Conservation (phyloP, 1,140 invertebrate genomes). For the Drosophila busckii region DNA sequence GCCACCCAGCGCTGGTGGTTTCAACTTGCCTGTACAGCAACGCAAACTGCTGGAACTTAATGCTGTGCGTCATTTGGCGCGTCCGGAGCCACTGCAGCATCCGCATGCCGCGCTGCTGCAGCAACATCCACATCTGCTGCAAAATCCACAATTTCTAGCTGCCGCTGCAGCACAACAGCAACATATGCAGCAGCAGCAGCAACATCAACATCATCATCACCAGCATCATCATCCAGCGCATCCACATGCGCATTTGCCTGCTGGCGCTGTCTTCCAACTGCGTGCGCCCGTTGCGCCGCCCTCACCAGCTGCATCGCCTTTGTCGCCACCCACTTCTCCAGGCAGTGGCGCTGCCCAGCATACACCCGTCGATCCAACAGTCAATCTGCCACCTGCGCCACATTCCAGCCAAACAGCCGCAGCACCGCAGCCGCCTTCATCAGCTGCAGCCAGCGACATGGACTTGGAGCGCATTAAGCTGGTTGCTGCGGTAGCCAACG, state of each 20-base stretch:
- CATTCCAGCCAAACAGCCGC: background rate
- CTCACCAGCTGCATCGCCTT: slow-evolving; percentile 68
- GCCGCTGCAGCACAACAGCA: slow-evolving; percentile 66
- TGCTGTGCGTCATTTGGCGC: slow-evolving; percentile 53
- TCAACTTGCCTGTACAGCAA: slow-evolving; percentile 48
- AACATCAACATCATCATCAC: slow-evolving; percentile 41
- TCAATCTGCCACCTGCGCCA: slow-evolving; percentile 34
- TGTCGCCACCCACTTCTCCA: slow-evolving; percentile 70
- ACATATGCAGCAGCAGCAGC: slow-evolving; percentile 55
- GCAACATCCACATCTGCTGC: slow-evolving; percentile 69
- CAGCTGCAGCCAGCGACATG: slow-evolving; percentile 48
- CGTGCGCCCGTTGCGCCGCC: slow-evolving; percentile 45
- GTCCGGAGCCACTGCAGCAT: slow-evolving; percentile 71
- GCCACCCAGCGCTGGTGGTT: slow-evolving; percentile 32
- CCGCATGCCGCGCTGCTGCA: slow-evolving; percentile 70
- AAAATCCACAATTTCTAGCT: slow-evolving; percentile 71
- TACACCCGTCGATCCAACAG: slow-evolving; percentile 34
- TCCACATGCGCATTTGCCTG: slow-evolving; percentile 29
- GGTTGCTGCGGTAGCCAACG: slow-evolving; percentile 66
- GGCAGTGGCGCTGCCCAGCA: background rate
- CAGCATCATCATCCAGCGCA: slow-evolving; percentile 36
- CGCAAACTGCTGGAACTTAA: slow-evolving; percentile 58
- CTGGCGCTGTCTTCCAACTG: slow-evolving; percentile 49
- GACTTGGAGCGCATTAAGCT: slow-evolving; percentile 77
- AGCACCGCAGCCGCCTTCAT: slow-evolving; percentile 3